phyloP scores from a whole-genome alignment of 2,797 vertebrate species.

The Apodemus agrarius region DNA sequence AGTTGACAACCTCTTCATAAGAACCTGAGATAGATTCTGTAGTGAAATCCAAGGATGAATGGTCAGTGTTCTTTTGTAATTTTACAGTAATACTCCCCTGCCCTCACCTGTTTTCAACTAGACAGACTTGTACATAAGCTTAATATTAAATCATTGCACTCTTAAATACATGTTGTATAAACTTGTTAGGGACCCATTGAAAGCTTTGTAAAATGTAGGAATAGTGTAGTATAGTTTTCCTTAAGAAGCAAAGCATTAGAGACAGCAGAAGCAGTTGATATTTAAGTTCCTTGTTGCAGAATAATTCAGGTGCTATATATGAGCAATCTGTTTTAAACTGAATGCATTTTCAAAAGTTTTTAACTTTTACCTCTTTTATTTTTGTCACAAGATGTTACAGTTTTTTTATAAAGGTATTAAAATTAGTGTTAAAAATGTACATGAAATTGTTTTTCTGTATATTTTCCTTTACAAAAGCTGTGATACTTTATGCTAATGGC shows the following conservation, averaged over 20 bases:
- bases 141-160: constrained; percentile 49
- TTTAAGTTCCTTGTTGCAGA: constrained; percentile 50
- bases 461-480: constrained; percentile 31
- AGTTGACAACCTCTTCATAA: neutral
- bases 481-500: constrained; percentile 23
- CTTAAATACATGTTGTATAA: constrained; percentile 55
- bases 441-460: constrained; percentile 41
- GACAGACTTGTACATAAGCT: constrained; percentile 4
- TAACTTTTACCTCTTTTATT: neutral
- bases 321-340: constrained; percentile 30
- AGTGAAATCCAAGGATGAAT: neutral
- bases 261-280: constrained; percentile 1
- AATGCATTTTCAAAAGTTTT: constrained; percentile 35
- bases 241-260: constrained; percentile 47
- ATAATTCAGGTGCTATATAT: neutral
- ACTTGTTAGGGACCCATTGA: constrained; percentile 13
- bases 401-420: constrained; percentile 48
- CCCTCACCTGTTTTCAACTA: neutral
- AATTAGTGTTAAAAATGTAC: constrained; percentile 40
- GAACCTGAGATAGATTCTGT: neutral
- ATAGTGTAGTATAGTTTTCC: constrained; percentile 35
- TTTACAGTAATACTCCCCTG: constrained; percentile 32
- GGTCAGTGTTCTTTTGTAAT: constrained; percentile 13
- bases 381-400: neutral
- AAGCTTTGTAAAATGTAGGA: constrained; percentile 53